Evolutionary conservation across 2,797 vertebrate genomes (phyloP).

Genomic region (Pteronotus mesoamericanus): DNA sequence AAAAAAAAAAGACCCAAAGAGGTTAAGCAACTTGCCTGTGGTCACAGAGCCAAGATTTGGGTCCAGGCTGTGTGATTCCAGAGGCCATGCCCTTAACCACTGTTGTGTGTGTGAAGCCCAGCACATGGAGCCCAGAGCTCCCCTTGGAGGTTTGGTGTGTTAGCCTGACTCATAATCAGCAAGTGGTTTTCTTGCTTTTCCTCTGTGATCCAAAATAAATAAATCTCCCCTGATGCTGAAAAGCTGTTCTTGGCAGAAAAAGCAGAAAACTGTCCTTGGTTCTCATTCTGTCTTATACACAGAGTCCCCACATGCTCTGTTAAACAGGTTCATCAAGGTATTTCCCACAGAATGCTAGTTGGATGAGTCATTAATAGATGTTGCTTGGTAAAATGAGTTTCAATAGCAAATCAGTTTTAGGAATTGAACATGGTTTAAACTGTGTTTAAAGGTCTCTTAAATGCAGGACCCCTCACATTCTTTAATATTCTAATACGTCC

Average conservation of each 20-base stretch:
- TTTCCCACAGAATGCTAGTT: neutral
- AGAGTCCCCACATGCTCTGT: neutral
- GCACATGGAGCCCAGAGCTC: neutral
- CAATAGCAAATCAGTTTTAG: neutral
- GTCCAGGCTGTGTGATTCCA: neutral
- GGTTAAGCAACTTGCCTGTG: neutral
- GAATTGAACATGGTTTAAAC: neutral
- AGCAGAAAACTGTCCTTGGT: neutral
- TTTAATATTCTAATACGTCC: neutral
- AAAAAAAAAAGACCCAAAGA: neutral
- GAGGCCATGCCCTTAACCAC: neutral
- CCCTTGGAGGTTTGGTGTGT: neutral
- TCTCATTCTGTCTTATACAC: neutral
- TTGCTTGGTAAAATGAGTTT: neutral
- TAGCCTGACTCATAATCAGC: neutral
- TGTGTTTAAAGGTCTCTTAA: neutral
- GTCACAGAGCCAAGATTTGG: neutral
- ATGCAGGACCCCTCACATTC: neutral
- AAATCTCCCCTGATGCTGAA: neutral
- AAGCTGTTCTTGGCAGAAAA: constrained; percentile 14
- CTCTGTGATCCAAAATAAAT: constrained; percentile 3
- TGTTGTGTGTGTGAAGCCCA: neutral
- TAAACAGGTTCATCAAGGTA: neutral
- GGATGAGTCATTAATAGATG: neutral
- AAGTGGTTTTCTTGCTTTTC: neutral